A percentile compares a stretch with the other conserved stretches of the same genome.
Evolutionary conservation across 1,140 invertebrate genomes (phyloP).

Genomic region (Wiebesia pumilae): DNA sequence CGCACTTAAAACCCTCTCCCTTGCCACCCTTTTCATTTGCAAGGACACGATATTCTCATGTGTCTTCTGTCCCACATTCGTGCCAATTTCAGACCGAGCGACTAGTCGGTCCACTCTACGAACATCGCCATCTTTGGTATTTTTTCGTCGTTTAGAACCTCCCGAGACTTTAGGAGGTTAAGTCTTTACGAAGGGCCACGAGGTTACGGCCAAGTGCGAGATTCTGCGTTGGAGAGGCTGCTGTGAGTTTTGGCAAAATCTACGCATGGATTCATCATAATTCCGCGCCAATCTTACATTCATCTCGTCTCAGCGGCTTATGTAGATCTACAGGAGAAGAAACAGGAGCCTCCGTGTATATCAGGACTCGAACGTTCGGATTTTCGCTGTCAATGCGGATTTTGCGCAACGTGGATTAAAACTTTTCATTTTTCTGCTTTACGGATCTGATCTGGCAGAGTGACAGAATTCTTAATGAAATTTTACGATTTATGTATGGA

Average conservation of each 20-base stretch:
- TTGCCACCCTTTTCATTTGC: background rate
- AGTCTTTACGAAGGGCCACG: background rate
- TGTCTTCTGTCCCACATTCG: background rate
- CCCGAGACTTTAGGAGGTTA: background rate
- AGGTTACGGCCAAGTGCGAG: too few relatives aligned
- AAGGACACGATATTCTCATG: background rate
- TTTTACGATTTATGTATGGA: slow-evolving; percentile 31
- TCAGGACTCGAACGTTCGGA: slow-evolving; percentile 9
- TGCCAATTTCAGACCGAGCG: background rate
- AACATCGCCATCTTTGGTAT: slow-evolving; percentile 8
- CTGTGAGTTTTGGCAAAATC: slow-evolving; percentile 12
- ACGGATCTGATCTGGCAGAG: background rate
- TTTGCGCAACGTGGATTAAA: slow-evolving; percentile 9
- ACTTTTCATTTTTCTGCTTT: slow-evolving; percentile 18
- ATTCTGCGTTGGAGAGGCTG: background rate
- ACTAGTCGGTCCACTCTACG: background rate
- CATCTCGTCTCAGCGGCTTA: slow-evolving; percentile 28
- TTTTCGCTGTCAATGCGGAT: slow-evolving; percentile 13
- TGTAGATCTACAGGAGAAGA: background rate
- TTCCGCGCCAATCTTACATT: slow-evolving; percentile 42
- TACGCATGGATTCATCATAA: slow-evolving; percentile 28
- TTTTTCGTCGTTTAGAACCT: too few relatives aligned
- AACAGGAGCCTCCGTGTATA: background rate
- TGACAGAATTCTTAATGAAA: slow-evolving; percentile 5
- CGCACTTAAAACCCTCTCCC: background rate